Percentiles rank a stretch among this genome's conserved stretches.
These are phyloP conservation scores for Drosophila nebulosa DNA, from an alignment of 1,140 invertebrate species.

Conservation along the genomic window DNA sequence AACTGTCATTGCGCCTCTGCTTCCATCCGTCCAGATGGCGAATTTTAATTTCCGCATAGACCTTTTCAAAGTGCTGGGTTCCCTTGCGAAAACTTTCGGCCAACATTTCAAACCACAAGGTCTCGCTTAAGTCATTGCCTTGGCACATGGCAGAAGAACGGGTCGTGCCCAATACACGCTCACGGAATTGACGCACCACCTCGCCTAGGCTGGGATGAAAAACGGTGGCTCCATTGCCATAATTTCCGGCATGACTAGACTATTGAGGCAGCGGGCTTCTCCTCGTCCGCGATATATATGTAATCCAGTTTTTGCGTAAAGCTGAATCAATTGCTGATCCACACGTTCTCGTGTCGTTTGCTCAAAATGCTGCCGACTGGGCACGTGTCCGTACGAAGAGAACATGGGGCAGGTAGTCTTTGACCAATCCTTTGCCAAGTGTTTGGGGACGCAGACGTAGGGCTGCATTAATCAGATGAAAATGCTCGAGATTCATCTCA, in stretches of 20 bases:
- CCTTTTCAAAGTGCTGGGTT: conserved; percentile 50
- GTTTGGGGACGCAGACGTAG: conserved; percentile 57
- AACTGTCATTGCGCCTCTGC: conserved; percentile 44
- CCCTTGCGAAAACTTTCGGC: conserved; percentile 25
- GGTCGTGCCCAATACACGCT: conserved; percentile 38
- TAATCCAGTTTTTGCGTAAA: conserved; percentile 51
- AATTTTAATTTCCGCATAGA: conserved; percentile 50
- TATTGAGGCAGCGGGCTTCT: conserved; percentile 45
- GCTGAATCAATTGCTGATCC: conserved; percentile 43
- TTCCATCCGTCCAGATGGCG: conserved; percentile 43
- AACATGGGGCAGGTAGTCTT: conserved; percentile 66
- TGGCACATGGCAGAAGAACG: conserved; percentile 37
- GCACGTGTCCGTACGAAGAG: conserved; percentile 69
- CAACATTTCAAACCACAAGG: conserved; percentile 56
- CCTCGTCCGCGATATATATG: conserved; percentile 57
- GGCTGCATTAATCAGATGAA: conserved; percentile 69
- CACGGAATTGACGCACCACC: conserved; percentile 49
- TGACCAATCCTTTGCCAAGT: conserved; percentile 46
- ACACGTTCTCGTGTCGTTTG: conserved; percentile 23
- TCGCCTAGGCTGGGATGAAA: conserved; percentile 37
- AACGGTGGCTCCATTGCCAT: conserved; percentile 33
- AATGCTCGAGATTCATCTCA: conserved; percentile 87
- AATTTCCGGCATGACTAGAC: conserved; percentile 55
- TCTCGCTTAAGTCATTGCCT: conserved; percentile 48
- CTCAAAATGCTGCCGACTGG: conserved; percentile 55